A percentile compares a stretch with the other conserved stretches of the same genome.
These are phyloP conservation scores for Momotus momota DNA, from an alignment of 2,797 vertebrate genomes.

Conservation along the genomic window DNA sequence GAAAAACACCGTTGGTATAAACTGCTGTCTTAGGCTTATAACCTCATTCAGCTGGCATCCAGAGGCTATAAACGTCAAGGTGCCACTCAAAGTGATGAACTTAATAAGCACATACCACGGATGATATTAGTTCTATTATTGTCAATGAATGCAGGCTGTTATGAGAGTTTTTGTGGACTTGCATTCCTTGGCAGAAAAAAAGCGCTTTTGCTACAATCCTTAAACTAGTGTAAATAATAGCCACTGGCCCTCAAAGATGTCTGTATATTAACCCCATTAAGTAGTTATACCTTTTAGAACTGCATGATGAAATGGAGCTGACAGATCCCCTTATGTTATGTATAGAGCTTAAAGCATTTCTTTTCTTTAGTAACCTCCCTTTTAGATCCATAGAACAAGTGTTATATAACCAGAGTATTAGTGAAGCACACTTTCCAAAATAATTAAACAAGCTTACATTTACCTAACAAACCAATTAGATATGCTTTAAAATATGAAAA, in stretches of 20 bases:
- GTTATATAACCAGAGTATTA: background rate
- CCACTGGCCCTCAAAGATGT: background rate
- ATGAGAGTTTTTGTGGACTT: background rate
- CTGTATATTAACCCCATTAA: background rate
- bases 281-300: background rate
- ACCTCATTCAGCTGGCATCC: slow-evolving; percentile 5
- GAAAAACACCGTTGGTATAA: background rate
- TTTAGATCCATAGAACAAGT: background rate
- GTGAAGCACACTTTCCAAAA: background rate
- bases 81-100: slow-evolving; percentile 47
- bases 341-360: background rate
- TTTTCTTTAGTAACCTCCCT: background rate
- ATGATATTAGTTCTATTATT: slow-evolving; percentile 3
- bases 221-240: background rate
- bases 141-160: background rate
- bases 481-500: background rate
- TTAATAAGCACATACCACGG: slow-evolving; percentile 37
- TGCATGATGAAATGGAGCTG: slow-evolving; percentile 4
- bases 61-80: slow-evolving; percentile 39
- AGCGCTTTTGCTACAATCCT: background rate
- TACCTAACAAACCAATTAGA: background rate
- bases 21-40: background rate
- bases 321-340: background rate
- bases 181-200: background rate
- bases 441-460: background rate